phyloP scores from a whole-genome alignment of 1,140 invertebrate genomes.

The Drosophila triauraria region DNA sequence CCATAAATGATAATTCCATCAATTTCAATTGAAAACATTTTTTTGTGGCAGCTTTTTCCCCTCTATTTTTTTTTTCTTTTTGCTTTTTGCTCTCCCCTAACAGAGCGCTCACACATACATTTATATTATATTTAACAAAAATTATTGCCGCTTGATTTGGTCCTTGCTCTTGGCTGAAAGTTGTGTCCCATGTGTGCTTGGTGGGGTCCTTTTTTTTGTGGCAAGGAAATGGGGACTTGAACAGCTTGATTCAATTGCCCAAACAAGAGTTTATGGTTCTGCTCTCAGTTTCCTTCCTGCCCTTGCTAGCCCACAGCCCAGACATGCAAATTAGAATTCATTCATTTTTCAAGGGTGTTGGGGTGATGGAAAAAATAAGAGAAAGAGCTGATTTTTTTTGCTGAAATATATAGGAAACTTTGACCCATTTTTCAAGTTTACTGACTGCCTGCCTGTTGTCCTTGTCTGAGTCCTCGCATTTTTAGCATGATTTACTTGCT shows the following conservation, averaged over 20 bases:
- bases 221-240: not conserved
- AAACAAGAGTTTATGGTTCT: not conserved
- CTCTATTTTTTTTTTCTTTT: not conserved
- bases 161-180: not conserved
- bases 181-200: not conserved
- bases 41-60: not conserved
- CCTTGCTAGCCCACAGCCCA: not conserved
- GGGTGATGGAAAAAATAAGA: not conserved
- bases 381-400: slow-evolving; percentile 8
- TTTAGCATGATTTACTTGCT: slow-evolving; percentile 35
- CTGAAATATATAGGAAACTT: slow-evolving; percentile 18
- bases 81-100: too few relatives aligned
- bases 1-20: slow-evolving; percentile 37
- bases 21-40: slow-evolving; percentile 13
- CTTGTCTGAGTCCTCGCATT: slow-evolving; percentile 21
- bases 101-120: not conserved
- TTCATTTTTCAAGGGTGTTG: not conserved
- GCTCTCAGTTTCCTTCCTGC: not conserved
- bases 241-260: slow-evolving; percentile 23
- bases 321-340: slow-evolving; percentile 30
- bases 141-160: slow-evolving; percentile 14
- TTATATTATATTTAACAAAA: slow-evolving; percentile 14
- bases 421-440: slow-evolving; percentile 47
- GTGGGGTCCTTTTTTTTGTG: not conserved
- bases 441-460: slow-evolving; percentile 3